Evolutionary conservation across 2,797 vertebrate genomes (phyloP), one percentile per base, ranked within the genome.

Genomic region (Coracias cyanogaster): DNA sequence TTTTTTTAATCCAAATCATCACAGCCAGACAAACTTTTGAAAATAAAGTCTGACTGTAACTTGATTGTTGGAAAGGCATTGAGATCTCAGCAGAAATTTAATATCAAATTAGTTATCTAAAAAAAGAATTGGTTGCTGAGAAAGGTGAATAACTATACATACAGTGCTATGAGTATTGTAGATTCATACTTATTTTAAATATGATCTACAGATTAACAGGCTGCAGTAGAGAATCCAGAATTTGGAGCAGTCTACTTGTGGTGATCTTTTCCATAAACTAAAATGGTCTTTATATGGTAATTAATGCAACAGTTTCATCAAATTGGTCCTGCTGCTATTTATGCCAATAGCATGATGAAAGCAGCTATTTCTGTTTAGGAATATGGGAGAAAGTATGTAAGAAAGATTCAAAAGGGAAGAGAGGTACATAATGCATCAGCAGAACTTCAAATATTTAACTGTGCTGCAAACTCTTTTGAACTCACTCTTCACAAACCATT

Each of bases 371-470:
- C 35, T 90, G 35, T 86, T 88, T 62, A 78, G 55, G 51, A 71
- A 6, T 72, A 51, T 61, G 58, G 61, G 28, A 31, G 15, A 94
- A 95, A 73, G 33, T 28, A 31, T 6, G n/a, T 10, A 79, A 90
- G 31, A 46, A 76, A 82, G 39, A 76, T 70, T 79, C 80, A 94
- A 78, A 94, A 92, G 64, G 54, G 60, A 64, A 70, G 45, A 58
- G n/a, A 77, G 43, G 95, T 86, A 78, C 66, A 89, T 92, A 92
- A 90, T 90, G 77, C 67, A 69, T 73, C 72, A 67, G 16, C 67
- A 76, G 45, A 74, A 91, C 70, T 94, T 95, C 93, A 72, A 37
- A 88, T 91, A 33, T 74, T 55, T 61, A 95, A 67, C 54, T 76
- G 60, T 86, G 61, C 39, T 95, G 66, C 65, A 96, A 86, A 67